Conservation (phyloP, 2,797 vertebrate genomes). For the Lithobates sylvaticus region DNA sequence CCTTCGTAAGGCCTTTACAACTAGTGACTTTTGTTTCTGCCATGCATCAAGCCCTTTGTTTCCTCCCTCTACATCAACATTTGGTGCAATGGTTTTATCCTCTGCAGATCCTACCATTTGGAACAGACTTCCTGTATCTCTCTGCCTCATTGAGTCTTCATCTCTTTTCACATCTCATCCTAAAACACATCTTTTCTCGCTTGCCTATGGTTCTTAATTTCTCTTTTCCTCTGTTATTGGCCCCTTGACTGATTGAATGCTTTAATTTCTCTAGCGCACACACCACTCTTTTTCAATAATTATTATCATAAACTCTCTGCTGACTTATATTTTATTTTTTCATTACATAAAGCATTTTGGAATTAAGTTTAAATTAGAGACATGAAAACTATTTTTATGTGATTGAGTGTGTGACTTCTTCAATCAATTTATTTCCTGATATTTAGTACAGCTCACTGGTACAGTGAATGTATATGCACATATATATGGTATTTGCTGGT, state of each 20-base stretch:
- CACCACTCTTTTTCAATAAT: conserved; percentile 64
- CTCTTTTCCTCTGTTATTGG: conserved; percentile 62
- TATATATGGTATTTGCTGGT: not conserved
- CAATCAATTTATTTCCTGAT: conserved; percentile 41
- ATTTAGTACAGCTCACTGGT: conserved; percentile 36
- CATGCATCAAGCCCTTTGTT: conserved; percentile 48
- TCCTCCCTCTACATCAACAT: conserved; percentile 47
- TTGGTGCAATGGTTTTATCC: conserved; percentile 66
- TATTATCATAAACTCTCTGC: conserved; percentile 63
- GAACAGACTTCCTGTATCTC: conserved; percentile 67
- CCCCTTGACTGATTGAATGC: conserved; percentile 67
- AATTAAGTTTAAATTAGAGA: conserved; percentile 61
- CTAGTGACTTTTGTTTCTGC: conserved; percentile 21
- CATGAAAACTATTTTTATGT: conserved; percentile 61
- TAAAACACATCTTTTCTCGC: conserved; percentile 67
- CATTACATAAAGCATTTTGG: conserved; percentile 63
- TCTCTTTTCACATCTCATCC: conserved; percentile 64
- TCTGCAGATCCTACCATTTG: conserved; percentile 67
- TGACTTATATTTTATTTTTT: conserved; percentile 57
- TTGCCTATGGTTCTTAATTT: conserved; percentile 55
- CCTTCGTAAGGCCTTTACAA: conserved; percentile 40
- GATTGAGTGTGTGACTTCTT: conserved; percentile 43
- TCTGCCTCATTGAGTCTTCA: conserved; percentile 67
- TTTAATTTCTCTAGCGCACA: conserved; percentile 66
- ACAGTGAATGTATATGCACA: conserved; percentile 17